Conservation (phyloP, 2,888 invertebrate species). For the Nemapogon koenigi region DNA sequence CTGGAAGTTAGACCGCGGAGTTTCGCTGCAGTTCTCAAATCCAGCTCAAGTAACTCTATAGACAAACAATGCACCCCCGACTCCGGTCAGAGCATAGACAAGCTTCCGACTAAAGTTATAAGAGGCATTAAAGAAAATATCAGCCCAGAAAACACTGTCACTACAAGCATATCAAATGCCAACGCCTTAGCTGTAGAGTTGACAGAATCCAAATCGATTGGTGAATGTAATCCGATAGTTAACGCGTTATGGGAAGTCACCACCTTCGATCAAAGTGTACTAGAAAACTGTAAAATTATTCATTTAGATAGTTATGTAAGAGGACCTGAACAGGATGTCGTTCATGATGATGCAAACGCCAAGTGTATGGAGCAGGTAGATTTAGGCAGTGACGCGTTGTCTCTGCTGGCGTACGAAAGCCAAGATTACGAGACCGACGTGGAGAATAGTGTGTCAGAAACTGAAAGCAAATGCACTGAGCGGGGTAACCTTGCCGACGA, state of each 20-base stretch:
- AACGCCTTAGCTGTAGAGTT: conserved; percentile 39
- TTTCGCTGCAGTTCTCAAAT: conserved; percentile 51
- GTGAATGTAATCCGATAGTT: no score
- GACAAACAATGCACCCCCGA: conserved; percentile 49
- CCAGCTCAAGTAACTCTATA: conserved; percentile 46
- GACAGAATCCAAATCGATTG: neutral
- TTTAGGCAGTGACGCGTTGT: conserved; percentile 48
- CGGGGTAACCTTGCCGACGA: conserved; percentile 41
- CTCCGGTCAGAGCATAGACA: conserved; percentile 44
- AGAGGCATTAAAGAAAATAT: conserved; percentile 68
- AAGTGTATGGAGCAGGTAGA: conserved; percentile 28
- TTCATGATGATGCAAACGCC: no score
- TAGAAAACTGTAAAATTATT: neutral
- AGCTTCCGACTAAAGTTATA: conserved; percentile 62
- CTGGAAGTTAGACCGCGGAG: conserved; percentile 33
- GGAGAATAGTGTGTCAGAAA: conserved; percentile 17
- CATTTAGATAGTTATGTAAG: neutral
- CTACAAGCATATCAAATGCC: conserved; percentile 45
- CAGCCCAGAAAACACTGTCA: conserved; percentile 67
- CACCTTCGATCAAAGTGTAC: conserved; percentile 15
- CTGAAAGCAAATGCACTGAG: conserved; percentile 20
- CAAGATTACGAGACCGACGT: conserved; percentile 27
- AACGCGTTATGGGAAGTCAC: conserved; percentile 29
- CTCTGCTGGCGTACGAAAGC: conserved; percentile 42
- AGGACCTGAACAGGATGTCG: conserved; percentile 13